Percentiles rank a stretch among this genome's conserved stretches.
Evolutionary conservation across 2,888 invertebrate species (phyloP).

Genomic region (Scaeva pyrastri): DNA sequence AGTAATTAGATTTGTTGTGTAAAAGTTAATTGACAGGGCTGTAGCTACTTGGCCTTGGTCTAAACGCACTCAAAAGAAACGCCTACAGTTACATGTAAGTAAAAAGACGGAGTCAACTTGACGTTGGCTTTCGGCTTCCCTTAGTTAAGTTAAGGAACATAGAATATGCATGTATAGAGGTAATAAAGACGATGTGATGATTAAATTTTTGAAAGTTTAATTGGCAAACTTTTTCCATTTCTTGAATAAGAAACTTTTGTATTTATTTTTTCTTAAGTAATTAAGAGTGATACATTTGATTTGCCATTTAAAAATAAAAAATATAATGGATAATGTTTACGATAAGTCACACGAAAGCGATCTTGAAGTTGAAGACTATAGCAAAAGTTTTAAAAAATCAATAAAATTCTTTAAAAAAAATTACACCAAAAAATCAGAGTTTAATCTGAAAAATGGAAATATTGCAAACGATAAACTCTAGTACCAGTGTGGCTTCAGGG

Average conservation of each 20-base stretch:
- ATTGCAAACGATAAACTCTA: too few relatives aligned
- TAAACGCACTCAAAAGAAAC: slow-evolving; percentile 23
- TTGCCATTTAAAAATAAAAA: too few relatives aligned
- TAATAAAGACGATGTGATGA: slow-evolving; percentile 66
- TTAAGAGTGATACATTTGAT: slow-evolving; percentile 49
- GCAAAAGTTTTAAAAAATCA: too few relatives aligned
- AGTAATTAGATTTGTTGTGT: slow-evolving; percentile 72
- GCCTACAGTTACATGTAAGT: neutral
- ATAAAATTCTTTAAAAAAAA: too few relatives aligned
- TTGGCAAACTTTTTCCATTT: slow-evolving; percentile 74
- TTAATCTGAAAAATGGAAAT: too few relatives aligned
- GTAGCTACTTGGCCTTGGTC: slow-evolving; percentile 43
- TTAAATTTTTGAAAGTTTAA: slow-evolving; percentile 72
- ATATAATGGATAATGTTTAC: too few relatives aligned
- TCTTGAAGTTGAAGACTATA: too few relatives aligned
- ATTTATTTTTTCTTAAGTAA: slow-evolving; percentile 26
- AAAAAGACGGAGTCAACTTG: neutral
- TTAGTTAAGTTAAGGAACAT: slow-evolving; percentile 3
- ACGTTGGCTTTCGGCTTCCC: neutral
- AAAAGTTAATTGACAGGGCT: slow-evolving; percentile 64
- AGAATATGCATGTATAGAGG: slow-evolving; percentile 65
- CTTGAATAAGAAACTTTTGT: slow-evolving; percentile 6
- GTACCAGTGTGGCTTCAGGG: too few relatives aligned
- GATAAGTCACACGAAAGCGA: too few relatives aligned
- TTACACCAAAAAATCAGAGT: too few relatives aligned